phyloP scores from a whole-genome alignment of 2,888 invertebrate species.

The Apamea sordens region DNA sequence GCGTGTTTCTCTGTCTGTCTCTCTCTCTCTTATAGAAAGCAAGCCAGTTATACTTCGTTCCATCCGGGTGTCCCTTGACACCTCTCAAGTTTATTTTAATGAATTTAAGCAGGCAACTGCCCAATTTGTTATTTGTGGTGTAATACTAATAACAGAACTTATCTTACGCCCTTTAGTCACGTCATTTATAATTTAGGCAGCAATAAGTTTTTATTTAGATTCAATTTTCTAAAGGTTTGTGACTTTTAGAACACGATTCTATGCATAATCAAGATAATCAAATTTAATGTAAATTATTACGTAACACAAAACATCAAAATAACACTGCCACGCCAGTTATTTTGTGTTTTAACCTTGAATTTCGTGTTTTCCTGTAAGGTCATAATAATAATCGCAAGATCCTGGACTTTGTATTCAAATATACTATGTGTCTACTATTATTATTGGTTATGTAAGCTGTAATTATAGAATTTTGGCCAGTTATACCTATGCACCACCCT shows the following conservation, averaged over 20 bases:
- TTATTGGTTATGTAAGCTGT: conserved; percentile 2
- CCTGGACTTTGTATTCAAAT: conserved; percentile 27
- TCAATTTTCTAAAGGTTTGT: conserved; percentile 45
- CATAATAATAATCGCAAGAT: conserved; percentile 17
- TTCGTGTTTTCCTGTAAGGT: conserved; percentile 36
- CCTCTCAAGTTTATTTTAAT: too few species aligned
- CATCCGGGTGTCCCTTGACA: too few species aligned
- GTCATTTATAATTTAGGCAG: conserved; percentile 26
- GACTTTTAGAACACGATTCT: conserved; percentile 43
- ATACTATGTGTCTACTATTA: background rate
- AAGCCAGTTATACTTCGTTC: too few species aligned
- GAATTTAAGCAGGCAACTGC: background rate
- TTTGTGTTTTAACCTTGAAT: conserved; percentile 35
- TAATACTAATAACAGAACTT: background rate
- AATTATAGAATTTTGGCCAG: background rate
- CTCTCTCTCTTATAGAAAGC: too few species aligned
- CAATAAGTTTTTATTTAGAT: conserved; percentile 16
- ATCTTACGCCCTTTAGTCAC: conserved; percentile 9
- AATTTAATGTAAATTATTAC: conserved; percentile 9
- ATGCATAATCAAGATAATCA: conserved; percentile 35
- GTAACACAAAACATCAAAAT: too few species aligned
- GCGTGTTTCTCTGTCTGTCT: too few species aligned
- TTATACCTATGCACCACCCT: background rate
- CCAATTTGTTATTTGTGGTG: background rate
- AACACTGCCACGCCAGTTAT: conserved; percentile 37